phyloP scores from a whole-genome alignment of 2,888 invertebrate genomes.

The Rambutsinella grinnellia region DNA sequence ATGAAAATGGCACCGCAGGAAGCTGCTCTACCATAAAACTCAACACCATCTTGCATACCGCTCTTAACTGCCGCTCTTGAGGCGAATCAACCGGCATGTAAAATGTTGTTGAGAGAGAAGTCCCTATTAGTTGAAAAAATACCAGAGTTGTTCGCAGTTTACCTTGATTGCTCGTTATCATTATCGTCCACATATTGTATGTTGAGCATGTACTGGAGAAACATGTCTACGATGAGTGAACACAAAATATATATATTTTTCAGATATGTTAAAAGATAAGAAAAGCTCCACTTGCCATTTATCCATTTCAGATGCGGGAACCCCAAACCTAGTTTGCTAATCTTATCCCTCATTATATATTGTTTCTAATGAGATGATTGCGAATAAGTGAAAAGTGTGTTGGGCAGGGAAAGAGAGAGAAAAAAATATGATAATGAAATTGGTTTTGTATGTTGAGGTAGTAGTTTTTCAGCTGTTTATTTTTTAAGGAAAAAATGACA shows the following conservation, averaged over 20 bases:
- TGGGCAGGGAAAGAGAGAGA: background rate
- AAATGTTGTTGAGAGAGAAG: background rate
- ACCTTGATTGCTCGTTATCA: constrained; percentile 36
- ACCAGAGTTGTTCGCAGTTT: background rate
- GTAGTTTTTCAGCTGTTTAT: no score
- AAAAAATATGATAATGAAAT: background rate
- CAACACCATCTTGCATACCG: constrained; percentile 50
- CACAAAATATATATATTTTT: background rate
- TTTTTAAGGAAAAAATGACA: no score
- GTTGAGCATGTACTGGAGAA: constrained; percentile 15
- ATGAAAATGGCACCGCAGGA: constrained; percentile 54
- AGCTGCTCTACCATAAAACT: constrained; percentile 41
- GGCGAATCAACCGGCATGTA: background rate
- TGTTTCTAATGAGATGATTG: background rate
- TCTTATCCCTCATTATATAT: background rate
- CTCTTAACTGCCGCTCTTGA: background rate
- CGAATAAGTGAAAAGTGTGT: background rate
- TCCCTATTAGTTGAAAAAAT: background rate
- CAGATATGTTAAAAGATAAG: background rate
- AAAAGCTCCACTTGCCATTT: background rate
- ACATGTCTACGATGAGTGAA: constrained; percentile 7
- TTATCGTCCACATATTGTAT: constrained; percentile 3
- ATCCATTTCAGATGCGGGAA: background rate
- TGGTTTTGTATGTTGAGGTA: background rate
- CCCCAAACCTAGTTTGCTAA: background rate